phyloP scores from a whole-genome alignment of 2,113 vertebrate species.

The Anguilla japonica region DNA sequence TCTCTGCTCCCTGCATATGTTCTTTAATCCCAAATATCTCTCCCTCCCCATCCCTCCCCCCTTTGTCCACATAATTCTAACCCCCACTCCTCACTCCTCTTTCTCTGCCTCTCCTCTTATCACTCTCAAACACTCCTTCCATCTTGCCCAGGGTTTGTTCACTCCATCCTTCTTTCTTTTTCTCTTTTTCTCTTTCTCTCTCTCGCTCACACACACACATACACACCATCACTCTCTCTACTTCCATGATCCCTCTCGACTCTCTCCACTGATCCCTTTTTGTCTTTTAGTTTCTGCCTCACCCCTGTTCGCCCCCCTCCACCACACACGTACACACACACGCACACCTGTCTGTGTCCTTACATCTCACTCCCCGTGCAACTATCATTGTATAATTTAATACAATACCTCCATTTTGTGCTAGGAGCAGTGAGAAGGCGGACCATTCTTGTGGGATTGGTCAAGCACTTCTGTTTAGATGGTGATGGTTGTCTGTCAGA shows the following conservation, averaged over 20 bases:
- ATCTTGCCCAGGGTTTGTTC: constrained; percentile 8
- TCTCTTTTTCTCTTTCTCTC: constrained; percentile 36
- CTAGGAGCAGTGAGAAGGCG: not conserved
- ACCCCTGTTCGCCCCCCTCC: not conserved
- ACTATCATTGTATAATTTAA: not conserved
- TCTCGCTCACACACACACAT: not conserved
- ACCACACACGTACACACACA: not conserved
- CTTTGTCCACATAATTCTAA: constrained; percentile 35
- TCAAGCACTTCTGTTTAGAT: not conserved
- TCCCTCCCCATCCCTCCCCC: constrained; percentile 49
- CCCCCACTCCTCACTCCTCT: constrained; percentile 8
- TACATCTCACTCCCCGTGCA: not conserved
- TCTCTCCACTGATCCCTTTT: not conserved
- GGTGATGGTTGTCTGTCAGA: not conserved
- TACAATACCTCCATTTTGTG: not conserved
- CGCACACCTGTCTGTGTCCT: not conserved
- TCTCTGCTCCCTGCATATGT: constrained; percentile 10
- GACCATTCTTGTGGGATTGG: not conserved
- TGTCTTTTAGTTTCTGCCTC: constrained; percentile 38
- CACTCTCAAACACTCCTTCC: constrained; percentile 9
- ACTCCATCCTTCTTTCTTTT: not conserved
- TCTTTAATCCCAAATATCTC: constrained; percentile 70
- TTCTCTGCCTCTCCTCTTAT: not conserved
- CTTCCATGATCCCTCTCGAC: too few species aligned
- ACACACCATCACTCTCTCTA: not conserved